Conservation (phyloP, 2,113 vertebrate species). For the Dipodomys ordii region DNA sequence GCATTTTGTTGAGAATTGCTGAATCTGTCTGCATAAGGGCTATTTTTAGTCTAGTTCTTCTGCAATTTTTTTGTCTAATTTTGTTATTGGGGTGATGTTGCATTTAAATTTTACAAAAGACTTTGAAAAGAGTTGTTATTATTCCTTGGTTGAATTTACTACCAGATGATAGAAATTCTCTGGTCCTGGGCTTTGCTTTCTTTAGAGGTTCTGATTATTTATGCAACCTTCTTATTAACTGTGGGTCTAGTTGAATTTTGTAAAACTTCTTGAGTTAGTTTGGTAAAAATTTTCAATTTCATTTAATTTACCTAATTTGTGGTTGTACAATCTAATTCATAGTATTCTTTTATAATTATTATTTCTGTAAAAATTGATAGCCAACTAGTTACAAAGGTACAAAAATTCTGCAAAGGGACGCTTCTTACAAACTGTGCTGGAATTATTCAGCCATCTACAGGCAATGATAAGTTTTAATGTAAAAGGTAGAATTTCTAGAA, state of each 20-base stretch:
- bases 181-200: not conserved
- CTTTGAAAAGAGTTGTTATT: not conserved
- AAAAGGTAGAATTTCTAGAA: not conserved
- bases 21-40: not conserved
- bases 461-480: conserved; percentile 13
- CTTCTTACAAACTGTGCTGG: not conserved
- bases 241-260: conserved; percentile 5
- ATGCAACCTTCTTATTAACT: not conserved
- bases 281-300: conserved; percentile 29
- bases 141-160: conserved; percentile 13
- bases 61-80: not conserved
- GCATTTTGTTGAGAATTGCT: not conserved
- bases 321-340: not conserved
- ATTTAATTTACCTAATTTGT: not conserved
- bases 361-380: not conserved
- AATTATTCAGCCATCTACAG: not conserved
- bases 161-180: not conserved
- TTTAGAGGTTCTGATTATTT: not conserved
- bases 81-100: not conserved
- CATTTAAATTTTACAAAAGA: not conserved
- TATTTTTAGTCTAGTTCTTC: not conserved
- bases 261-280: not conserved
- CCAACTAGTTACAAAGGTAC: not conserved
- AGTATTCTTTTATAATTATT: not conserved
- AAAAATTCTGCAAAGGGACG: not conserved